Evolutionary conservation across 2,113 vertebrate species (phyloP).

Genomic region (Fregata magnificens): DNA sequence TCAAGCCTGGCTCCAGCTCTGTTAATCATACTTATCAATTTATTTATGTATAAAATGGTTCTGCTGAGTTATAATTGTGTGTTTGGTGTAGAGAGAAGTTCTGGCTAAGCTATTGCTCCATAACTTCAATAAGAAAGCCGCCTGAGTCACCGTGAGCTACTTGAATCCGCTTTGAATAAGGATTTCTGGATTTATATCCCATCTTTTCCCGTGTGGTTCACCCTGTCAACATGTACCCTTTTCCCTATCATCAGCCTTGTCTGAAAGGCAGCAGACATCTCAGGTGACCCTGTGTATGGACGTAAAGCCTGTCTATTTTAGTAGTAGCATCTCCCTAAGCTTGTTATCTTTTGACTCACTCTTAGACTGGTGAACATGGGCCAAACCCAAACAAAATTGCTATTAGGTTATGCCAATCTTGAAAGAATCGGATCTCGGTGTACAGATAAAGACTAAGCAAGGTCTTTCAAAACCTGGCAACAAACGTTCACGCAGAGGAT

Average conservation of each 20-base stretch:
- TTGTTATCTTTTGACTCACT: background rate
- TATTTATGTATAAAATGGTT: background rate
- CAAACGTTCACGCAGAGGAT: background rate
- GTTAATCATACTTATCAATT: background rate
- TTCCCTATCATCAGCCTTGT: background rate
- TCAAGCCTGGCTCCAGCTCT: background rate
- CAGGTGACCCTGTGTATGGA: background rate
- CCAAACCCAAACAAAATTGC: background rate
- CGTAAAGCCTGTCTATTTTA: background rate
- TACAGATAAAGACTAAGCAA: background rate
- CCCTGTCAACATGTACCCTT: background rate
- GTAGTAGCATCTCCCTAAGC: background rate
- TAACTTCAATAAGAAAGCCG: background rate
- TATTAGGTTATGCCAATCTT: fast-evolving
- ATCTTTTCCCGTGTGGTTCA: background rate
- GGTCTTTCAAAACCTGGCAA: background rate
- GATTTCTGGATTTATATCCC: background rate
- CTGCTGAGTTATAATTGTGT: background rate
- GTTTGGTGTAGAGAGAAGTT: background rate
- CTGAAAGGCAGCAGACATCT: background rate
- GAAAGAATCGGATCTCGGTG: background rate
- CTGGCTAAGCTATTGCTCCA: background rate
- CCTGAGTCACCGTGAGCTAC: background rate
- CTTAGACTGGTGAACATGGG: background rate
- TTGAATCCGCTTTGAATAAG: background rate